Conservation (phyloP, 2,888 invertebrate species). For the Pachycephus smyrnensis region DNA sequence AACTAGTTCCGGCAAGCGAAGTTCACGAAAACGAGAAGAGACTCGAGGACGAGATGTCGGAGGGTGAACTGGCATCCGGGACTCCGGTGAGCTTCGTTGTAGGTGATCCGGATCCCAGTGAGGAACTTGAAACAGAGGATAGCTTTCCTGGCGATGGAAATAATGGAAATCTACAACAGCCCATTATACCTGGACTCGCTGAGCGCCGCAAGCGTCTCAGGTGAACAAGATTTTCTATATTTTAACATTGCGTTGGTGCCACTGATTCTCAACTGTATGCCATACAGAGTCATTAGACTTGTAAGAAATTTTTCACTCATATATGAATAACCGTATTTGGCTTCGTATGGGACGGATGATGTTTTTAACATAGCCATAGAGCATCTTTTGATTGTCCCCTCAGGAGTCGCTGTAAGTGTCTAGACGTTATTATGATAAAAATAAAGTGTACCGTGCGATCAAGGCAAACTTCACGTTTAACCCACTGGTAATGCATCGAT, state of each 20-base stretch:
- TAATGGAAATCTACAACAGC: slow-evolving; percentile 44
- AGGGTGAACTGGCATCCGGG: slow-evolving; percentile 48
- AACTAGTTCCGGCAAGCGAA: neutral
- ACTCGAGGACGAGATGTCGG: slow-evolving; percentile 12
- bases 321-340: neutral
- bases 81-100: slow-evolving; percentile 62
- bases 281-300: neutral
- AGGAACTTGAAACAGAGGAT: slow-evolving; percentile 58
- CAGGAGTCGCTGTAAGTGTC: neutral
- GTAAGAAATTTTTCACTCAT: neutral
- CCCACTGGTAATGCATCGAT: neutral
- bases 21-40: neutral
- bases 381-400: neutral
- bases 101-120: slow-evolving; percentile 55
- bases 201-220: slow-evolving; percentile 68
- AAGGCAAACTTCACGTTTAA: neutral
- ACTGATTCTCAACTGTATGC: neutral
- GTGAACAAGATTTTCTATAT: slow-evolving; percentile 49
- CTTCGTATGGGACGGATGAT: neutral
- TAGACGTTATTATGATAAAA: neutral
- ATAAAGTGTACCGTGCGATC: neutral
- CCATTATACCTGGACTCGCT: slow-evolving; percentile 57
- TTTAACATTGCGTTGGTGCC: neutral
- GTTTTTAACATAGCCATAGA: neutral
- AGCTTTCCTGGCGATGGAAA: slow-evolving; percentile 55